phyloP scores from a whole-genome alignment of 2,888 invertebrate genomes.

The Dryocosmus kuriphilus region DNA sequence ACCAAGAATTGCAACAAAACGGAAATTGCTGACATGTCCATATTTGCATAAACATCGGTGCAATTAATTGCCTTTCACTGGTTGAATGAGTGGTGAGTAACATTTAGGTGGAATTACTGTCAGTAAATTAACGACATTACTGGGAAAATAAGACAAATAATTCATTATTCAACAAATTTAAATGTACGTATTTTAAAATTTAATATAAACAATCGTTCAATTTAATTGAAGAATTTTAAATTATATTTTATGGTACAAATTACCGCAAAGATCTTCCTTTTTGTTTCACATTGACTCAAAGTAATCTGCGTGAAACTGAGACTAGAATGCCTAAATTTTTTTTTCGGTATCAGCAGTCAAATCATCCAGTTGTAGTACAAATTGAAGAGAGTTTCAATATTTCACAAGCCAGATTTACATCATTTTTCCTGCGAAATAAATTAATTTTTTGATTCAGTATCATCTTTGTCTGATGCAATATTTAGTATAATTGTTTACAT shows the following conservation, averaged over 20 bases:
- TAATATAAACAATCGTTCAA: too few relatives aligned
- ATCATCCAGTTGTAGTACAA: conserved; percentile 81
- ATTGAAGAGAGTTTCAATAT: conserved; percentile 88
- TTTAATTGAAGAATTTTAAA: not conserved
- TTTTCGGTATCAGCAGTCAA: conserved; percentile 84
- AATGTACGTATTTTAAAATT: not conserved
- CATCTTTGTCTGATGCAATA: not conserved
- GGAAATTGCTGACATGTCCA: conserved; percentile 88
- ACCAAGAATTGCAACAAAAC: conserved; percentile 85
- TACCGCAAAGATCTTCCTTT: conserved; percentile 83
- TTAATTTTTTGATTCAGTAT: conserved; percentile 34
- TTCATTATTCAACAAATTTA: not conserved
- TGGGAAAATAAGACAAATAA: conserved; percentile 70
- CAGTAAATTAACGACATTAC: conserved; percentile 90
- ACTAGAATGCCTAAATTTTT: conserved; percentile 86
- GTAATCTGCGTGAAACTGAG: conserved; percentile 85
- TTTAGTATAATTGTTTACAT: not conserved
- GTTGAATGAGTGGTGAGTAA: conserved; percentile 85
- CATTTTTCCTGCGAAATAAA: conserved; percentile 78
- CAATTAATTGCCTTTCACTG: conserved; percentile 78
- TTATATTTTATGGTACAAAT: conserved; percentile 36
- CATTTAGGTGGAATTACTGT: conserved; percentile 88
- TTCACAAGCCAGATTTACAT: conserved; percentile 85
- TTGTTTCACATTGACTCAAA: conserved; percentile 81
- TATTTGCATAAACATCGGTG: conserved; percentile 82